Conservation (phyloP, 2,113 vertebrate genomes). For the Nothoprocta perdicaria region DNA sequence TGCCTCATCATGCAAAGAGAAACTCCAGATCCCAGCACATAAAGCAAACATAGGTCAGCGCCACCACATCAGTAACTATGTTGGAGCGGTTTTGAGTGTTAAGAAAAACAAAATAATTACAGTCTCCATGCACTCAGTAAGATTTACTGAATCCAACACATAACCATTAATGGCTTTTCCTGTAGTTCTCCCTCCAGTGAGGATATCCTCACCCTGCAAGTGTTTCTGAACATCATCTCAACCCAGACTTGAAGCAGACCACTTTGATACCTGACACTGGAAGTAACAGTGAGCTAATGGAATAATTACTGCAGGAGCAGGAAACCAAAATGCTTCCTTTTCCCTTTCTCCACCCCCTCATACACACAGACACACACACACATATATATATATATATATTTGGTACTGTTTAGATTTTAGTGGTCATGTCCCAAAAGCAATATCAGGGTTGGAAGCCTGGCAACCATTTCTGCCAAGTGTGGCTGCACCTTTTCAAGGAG, state of each 20-base stretch:
- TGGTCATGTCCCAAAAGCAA: conserved; percentile 3
- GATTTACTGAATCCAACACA: not conserved
- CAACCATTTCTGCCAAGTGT: conserved; percentile 35
- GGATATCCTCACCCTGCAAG: not conserved
- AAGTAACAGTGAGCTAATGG: not conserved
- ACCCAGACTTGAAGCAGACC: not conserved
- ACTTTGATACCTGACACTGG: not conserved
- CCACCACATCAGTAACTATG: conserved; percentile 34
- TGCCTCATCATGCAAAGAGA: not conserved
- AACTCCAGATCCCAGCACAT: conserved; percentile 39
- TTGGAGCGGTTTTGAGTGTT: not conserved
- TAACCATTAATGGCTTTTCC: not conserved
- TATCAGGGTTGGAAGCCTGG: conserved; percentile 28
- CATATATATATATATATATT: too few species aligned
- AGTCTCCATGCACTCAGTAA: not conserved
- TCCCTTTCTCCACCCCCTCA: not conserved
- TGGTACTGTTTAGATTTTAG: not conserved
- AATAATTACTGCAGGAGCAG: not conserved
- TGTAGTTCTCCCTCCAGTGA: not conserved
- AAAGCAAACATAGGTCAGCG: conserved; percentile 10
- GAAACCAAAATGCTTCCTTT: not conserved
- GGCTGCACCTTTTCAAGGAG: conserved; percentile 33
- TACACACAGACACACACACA: not conserved
- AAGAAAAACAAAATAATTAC: not conserved
- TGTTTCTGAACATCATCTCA: not conserved